Evolutionary conservation across 2,797 vertebrate genomes (phyloP).

Genomic region (Sebastes hubbsi): DNA sequence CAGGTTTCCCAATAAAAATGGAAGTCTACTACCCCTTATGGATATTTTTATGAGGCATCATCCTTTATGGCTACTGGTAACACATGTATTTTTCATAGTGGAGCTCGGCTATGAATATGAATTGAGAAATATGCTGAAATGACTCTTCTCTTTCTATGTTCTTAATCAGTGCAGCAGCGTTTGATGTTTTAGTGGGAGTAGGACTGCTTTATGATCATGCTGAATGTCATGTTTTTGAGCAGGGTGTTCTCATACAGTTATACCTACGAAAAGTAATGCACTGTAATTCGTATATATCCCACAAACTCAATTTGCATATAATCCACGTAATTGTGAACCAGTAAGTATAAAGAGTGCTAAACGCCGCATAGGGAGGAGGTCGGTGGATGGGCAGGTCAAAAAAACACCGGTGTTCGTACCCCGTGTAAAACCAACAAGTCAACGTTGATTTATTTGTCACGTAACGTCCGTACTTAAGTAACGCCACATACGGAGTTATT

Average conservation of each 20-base stretch:
- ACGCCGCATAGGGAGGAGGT: too few relatives aligned
- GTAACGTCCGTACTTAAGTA: too few relatives aligned
- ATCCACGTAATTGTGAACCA: background rate
- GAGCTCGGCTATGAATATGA: background rate
- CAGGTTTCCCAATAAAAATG: conserved; percentile 30
- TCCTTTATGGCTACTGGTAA: conserved; percentile 18
- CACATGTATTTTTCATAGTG: conserved; percentile 3
- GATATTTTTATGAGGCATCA: conserved; percentile 32
- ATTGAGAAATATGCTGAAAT: background rate
- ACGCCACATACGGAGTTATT: too few relatives aligned
- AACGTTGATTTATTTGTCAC: too few relatives aligned
- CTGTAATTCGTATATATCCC: too few relatives aligned
- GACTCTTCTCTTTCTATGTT: background rate
- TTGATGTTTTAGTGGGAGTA: background rate
- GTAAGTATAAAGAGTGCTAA: background rate
- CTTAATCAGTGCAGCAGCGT: background rate
- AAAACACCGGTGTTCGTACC: too few relatives aligned
- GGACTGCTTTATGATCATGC: background rate
- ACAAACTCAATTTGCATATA: too few relatives aligned
- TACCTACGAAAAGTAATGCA: background rate
- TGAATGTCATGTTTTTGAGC: background rate
- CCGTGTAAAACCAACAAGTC: too few relatives aligned
- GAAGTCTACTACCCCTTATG: conserved; percentile 12
- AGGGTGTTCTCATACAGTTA: background rate
- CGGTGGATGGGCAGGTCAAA: too few relatives aligned